These are phyloP conservation scores for Thecophora atra DNA, from an alignment of 2,888 invertebrate genomes.

Conservation along the genomic window DNA sequence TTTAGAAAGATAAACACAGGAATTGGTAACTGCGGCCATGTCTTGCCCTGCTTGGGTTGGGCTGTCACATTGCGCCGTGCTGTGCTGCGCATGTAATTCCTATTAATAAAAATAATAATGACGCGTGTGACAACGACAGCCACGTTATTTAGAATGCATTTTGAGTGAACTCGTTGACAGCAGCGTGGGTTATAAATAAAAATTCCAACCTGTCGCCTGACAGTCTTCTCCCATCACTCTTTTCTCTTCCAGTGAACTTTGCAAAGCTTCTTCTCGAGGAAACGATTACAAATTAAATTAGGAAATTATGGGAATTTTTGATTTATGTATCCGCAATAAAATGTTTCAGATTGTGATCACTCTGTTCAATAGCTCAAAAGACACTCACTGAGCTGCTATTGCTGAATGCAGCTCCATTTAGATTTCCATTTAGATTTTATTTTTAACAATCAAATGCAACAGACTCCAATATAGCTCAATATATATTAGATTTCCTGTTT, in stretches of 20 bases:
- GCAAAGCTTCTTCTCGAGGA: too few relatives aligned
- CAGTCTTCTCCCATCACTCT: conserved; percentile 7
- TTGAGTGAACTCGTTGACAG: conserved; percentile 36
- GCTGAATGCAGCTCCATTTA: too few relatives aligned
- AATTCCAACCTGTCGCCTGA: not conserved
- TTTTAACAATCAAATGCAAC: not conserved
- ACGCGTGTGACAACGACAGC: conserved; percentile 21
- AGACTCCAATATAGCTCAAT: too few relatives aligned
- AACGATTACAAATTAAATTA: too few relatives aligned
- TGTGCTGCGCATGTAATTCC: not conserved
- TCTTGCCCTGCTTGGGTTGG: not conserved
- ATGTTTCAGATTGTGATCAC: conserved; percentile 38
- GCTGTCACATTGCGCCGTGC: not conserved
- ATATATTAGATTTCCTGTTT: too few relatives aligned
- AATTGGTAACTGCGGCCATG: conserved; percentile 13
- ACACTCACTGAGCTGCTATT: conserved; percentile 41
- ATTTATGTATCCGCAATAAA: conserved; percentile 51
- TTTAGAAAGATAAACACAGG: conserved; percentile 52
- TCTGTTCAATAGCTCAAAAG: conserved; percentile 47
- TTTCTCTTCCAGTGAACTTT: too few relatives aligned
- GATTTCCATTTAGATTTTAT: too few relatives aligned
- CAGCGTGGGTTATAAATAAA: conserved; percentile 27
- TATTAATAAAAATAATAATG: conserved; percentile 33
- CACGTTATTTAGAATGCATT: conserved; percentile 37
- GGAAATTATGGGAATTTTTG: too few relatives aligned